Conservation (phyloP, 2,113 vertebrate species). For the Ascaphus truei region DNA sequence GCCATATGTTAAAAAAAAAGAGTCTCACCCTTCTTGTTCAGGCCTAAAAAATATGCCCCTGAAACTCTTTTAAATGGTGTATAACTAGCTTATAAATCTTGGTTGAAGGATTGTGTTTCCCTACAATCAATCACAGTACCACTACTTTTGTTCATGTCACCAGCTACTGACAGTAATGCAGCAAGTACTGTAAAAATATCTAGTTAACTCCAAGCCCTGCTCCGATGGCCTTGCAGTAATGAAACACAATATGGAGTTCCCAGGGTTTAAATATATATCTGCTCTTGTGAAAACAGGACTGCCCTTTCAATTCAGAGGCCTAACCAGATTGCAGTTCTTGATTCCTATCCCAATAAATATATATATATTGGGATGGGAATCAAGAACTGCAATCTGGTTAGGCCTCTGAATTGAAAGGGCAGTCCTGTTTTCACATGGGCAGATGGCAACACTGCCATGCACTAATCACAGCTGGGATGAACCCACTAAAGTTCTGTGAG, state of each 20-base stretch:
- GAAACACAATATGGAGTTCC: background rate
- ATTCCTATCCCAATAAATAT: background rate
- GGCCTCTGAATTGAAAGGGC: slow-evolving; percentile 29
- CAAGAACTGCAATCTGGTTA: slow-evolving; percentile 24
- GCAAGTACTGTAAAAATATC: too few relatives aligned
- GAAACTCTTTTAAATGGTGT: too few relatives aligned
- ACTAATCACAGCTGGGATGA: slow-evolving; percentile 46
- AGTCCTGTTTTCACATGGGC: slow-evolving; percentile 37
- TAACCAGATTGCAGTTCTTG: background rate
- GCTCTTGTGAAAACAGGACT: slow-evolving; percentile 37
- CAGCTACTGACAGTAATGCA: too few relatives aligned
- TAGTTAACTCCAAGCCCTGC: too few relatives aligned
- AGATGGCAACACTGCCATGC: slow-evolving; percentile 48
- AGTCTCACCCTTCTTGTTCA: too few relatives aligned
- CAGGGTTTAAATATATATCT: background rate
- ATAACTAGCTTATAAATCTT: too few relatives aligned
- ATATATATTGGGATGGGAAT: background rate
- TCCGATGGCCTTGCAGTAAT: too few relatives aligned
- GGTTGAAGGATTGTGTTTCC: too few relatives aligned
- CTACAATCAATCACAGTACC: too few relatives aligned
- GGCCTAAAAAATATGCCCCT: too few relatives aligned
- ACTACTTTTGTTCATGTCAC: too few relatives aligned
- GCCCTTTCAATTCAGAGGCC: slow-evolving; percentile 10
- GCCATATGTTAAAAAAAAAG: too few relatives aligned
- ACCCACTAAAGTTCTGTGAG: slow-evolving; percentile 46